Evolutionary conservation across 1,140 invertebrate species (phyloP), one percentile per base, ranked within the genome.

Genomic region (Venustaconcha ellipsiformis): DNA sequence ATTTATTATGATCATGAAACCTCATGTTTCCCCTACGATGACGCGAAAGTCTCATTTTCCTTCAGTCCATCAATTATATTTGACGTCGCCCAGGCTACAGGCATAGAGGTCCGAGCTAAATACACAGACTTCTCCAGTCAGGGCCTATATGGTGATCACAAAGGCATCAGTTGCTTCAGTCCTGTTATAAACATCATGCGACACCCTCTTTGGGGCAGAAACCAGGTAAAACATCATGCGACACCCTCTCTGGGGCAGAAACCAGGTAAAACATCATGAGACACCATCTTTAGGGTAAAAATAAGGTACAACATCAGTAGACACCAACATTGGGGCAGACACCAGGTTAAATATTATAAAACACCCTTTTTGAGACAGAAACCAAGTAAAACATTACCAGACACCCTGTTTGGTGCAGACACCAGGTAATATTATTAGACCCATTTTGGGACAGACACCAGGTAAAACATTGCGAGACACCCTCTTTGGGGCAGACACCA

Each of bases 131-230:
- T 74, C 78, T 75, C 76, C n/a, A 72, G 63, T 23, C 58, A 78
- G 23, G 74, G 81, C 6, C 1, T 79, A 5, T 82, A 83, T 58
- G 78, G 80, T 18, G 70, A 80, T 30, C 83, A 86, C 67, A 82
- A 71, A 17, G 82, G 85, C 13, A 20, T 83, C 4, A 86, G 81
- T 72, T 87, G 84, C 70, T 87, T 84, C 66, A 83, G 81, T 70
- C 87, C 88, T 2, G 85, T 88, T 11, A 86, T 89, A 65, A 89
- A 89, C 79, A 87, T 89, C 37, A 83, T 88, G 79, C 66, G 88
- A 56, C 87, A 89, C 72, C 88, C 88, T n/a, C 64, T 84, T 13
- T 89, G 88, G 88, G 88, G 87, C 1, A 60, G 88, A 57, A 87
- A 85, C 65, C 87, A 88, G 84, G 87, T 87, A 79, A 14, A 18